Evolutionary conservation across 2,888 invertebrate species (phyloP), one percentile per base, ranked within the genome.

Genomic region (Cephus rjabovi): DNA sequence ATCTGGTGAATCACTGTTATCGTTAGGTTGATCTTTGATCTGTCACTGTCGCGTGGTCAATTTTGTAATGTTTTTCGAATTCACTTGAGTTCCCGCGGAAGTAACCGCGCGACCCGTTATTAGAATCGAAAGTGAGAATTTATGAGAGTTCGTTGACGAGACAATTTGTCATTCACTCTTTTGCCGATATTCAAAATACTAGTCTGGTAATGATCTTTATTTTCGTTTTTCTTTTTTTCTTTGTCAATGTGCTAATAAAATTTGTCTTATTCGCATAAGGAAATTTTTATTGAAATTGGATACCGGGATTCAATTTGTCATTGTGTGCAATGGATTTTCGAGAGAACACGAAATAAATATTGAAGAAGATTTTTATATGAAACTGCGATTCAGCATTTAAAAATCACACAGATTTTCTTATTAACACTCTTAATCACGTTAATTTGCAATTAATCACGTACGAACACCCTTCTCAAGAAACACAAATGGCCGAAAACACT

Each of bases 1-100:
- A 75, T 70, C 69, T 77, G 77, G 73, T 37, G 68, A 75, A 75
- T 23, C 79, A 71, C 69, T 76, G 11, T 40, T 75, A 34, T 37
- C 34, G 23, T 56, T 56, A 23, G 0, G 9, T 23, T 56, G 6
- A 56, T 56, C 56, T 9, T 23, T 56, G 23, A 56, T 56, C 4
- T 56, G 56, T 9, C 56, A 56, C 56, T 23, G 56, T 56, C 23
- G 9, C 56, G 56, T 56, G 56, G 9, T 56, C 23, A 56, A 56
- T 23, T 6, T 56, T 56, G 23, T 56, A 56, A 15, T 9, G 23
- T 40, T 9, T 23, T 23, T 23, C 56, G 23, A 56, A 23, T 56
- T 23, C 56, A 56, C 56, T 56, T 56, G 56, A 15, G 15, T 9
- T 56, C 6, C 9, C 56, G 9, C 56, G 56, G 56, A 23, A 23